Conservation (phyloP, 2,797 vertebrate species). For the Apogon talboti region DNA sequence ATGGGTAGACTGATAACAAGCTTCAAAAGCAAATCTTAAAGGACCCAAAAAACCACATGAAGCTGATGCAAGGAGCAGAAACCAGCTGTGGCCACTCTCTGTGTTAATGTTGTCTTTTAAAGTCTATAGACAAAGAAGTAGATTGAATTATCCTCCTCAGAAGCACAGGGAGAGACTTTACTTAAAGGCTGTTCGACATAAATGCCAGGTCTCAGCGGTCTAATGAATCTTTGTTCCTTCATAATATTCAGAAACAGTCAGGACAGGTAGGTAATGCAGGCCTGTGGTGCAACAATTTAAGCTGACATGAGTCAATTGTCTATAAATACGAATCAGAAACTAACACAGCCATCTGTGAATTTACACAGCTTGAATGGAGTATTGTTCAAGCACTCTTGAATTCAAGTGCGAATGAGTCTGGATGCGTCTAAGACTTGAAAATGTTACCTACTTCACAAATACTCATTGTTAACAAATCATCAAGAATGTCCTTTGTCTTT, state of each 20-base stretch:
- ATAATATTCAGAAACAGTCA: slow-evolving; percentile 13
- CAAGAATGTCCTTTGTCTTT: background rate
- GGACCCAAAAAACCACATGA: background rate
- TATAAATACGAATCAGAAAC: slow-evolving; percentile 23
- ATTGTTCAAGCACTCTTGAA: slow-evolving; percentile 17
- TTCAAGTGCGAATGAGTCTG: slow-evolving; percentile 6
- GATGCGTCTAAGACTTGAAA: slow-evolving; percentile 1
- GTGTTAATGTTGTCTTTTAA: background rate
- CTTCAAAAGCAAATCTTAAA: slow-evolving; percentile 16
- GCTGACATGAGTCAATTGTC: slow-evolving; percentile 23
- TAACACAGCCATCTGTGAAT: background rate
- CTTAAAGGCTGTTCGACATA: background rate
- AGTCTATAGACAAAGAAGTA: background rate
- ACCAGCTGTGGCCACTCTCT: background rate
- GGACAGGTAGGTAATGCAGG: background rate
- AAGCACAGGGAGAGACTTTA: background rate
- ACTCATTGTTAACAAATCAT: background rate
- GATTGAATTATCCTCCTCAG: background rate
- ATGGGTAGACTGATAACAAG: background rate
- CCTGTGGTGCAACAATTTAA: slow-evolving; percentile 21
- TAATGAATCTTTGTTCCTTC: background rate
- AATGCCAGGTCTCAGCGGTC: background rate
- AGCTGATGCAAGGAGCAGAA: slow-evolving; percentile 33
- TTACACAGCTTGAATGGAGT: slow-evolving; percentile 1
- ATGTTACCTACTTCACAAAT: background rate